These are phyloP conservation scores for Thaleichthys pacificus DNA, from an alignment of 2,797 vertebrate genomes.

Conservation along the genomic window DNA sequence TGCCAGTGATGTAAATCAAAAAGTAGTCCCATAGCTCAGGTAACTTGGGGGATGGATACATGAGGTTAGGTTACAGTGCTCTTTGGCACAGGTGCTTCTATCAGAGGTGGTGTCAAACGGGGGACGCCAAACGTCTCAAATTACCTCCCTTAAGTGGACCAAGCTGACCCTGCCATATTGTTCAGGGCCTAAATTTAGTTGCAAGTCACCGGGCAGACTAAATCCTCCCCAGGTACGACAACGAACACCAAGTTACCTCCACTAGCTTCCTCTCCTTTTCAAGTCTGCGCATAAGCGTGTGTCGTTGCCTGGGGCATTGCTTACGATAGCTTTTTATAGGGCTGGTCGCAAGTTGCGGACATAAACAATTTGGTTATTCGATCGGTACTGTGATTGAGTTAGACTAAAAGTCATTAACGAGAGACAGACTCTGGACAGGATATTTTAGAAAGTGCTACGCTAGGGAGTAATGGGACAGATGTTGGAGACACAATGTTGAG, in stretches of 20 bases:
- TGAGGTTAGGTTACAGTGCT: slow-evolving; percentile 26
- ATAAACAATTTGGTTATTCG: not conserved
- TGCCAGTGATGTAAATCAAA: slow-evolving; percentile 68
- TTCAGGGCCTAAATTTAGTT: slow-evolving; percentile 63
- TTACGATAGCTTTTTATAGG: not conserved
- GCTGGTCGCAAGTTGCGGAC: not conserved
- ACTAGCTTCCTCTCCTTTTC: not conserved
- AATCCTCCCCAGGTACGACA: slow-evolving; percentile 9
- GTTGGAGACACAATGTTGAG: not conserved
- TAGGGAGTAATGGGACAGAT: not conserved
- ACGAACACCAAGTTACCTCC: not conserved
- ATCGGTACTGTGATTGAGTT: not conserved
- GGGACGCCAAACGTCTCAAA: slow-evolving; percentile 7
- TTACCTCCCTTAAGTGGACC: slow-evolving; percentile 41
- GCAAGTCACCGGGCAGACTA: slow-evolving; percentile 41
- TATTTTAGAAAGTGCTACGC: not conserved
- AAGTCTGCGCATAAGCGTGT: not conserved
- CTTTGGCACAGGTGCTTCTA: slow-evolving; percentile 11
- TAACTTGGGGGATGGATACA: slow-evolving; percentile 67
- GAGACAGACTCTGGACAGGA: not conserved
- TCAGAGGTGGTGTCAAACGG: slow-evolving; percentile 5
- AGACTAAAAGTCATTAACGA: not conserved
- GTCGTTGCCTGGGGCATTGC: not conserved
- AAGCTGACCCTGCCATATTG: slow-evolving; percentile 37
- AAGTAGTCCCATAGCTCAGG: slow-evolving; percentile 75